Conservation (phyloP, 1,140 invertebrate genomes). For the Plectrocnemia conspersa region DNA sequence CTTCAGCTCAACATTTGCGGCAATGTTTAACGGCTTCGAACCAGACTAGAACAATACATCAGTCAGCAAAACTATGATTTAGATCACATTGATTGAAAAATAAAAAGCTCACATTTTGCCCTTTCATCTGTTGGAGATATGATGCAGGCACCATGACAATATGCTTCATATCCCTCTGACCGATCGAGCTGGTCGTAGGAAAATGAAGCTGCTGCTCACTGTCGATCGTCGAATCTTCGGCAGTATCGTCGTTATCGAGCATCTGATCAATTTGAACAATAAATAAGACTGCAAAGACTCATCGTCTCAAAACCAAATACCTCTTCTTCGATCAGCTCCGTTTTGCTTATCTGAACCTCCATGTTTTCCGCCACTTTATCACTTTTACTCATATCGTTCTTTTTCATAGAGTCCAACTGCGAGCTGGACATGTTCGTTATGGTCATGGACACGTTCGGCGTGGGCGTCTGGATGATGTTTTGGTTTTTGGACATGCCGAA, state of each 20-base stretch:
- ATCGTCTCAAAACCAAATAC: too few relatives aligned
- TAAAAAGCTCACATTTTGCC: slow-evolving; percentile 10
- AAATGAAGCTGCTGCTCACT: neutral
- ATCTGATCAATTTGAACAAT: slow-evolving; percentile 9
- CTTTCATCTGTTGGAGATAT: slow-evolving; percentile 25
- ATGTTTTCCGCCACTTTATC: slow-evolving; percentile 1
- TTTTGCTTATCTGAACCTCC: slow-evolving; percentile 11
- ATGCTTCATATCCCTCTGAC: slow-evolving; percentile 22
- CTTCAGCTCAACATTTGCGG: slow-evolving; percentile 27
- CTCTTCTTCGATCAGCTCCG: slow-evolving; percentile 23
- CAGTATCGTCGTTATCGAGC: slow-evolving; percentile 20
- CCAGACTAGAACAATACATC: slow-evolving; percentile 6
- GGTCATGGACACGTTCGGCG: neutral
- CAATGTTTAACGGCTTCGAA: slow-evolving; percentile 22
- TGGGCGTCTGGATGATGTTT: too few relatives aligned
- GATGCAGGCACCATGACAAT: slow-evolving; percentile 26
- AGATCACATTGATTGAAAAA: neutral
- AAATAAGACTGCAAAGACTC: too few relatives aligned
- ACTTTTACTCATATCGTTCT: neutral
- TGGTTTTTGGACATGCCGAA: too few relatives aligned
- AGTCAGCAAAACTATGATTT: slow-evolving; percentile 8
- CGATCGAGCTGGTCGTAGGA: neutral
- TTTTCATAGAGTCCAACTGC: neutral
- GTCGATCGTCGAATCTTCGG: slow-evolving; percentile 3
- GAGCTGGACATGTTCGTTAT: slow-evolving; percentile 1